Percentiles rank a stretch among this genome's conserved stretches.
These are phyloP conservation scores for Chouioia cunea DNA, from an alignment of 2,888 invertebrate genomes.

Conservation along the genomic window DNA sequence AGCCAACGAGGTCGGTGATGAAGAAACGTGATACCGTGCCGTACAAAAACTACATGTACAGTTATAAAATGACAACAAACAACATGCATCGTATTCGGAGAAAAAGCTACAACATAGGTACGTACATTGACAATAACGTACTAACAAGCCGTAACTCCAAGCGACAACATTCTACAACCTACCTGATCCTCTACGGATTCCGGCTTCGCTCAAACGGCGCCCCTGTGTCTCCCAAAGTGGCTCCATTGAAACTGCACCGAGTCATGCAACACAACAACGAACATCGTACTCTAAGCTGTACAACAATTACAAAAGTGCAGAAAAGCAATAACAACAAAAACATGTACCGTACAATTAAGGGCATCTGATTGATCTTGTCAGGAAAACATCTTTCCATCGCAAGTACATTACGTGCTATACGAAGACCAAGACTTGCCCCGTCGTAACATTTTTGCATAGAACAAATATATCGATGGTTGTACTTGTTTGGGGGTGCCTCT, in stretches of 20 bases:
- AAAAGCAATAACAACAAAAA: no score
- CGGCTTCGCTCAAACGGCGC: slow-evolving; percentile 81
- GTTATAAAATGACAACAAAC: not conserved
- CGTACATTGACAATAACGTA: not conserved
- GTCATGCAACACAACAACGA: slow-evolving; percentile 59
- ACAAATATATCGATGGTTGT: no score
- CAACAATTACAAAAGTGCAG: slow-evolving; percentile 44
- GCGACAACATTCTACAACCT: no score
- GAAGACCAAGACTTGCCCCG: no score
- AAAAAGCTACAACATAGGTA: slow-evolving; percentile 11
- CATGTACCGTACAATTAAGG: no score
- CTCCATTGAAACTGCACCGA: slow-evolving; percentile 74
- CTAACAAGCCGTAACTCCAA: not conserved
- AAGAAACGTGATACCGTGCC: no score
- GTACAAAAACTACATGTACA: no score
- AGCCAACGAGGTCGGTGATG: not conserved
- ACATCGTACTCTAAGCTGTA: slow-evolving; percentile 38
- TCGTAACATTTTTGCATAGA: no score
- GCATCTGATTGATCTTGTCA: no score
- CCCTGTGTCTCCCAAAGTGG: slow-evolving; percentile 81
- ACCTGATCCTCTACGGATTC: slow-evolving; percentile 83
- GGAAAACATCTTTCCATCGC: no score
- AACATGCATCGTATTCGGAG: not conserved
- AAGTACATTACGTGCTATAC: no score
- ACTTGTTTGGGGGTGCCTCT: slow-evolving; percentile 12